Conservation (phyloP, 2,888 invertebrate species). For the Eucera pruinosa region DNA sequence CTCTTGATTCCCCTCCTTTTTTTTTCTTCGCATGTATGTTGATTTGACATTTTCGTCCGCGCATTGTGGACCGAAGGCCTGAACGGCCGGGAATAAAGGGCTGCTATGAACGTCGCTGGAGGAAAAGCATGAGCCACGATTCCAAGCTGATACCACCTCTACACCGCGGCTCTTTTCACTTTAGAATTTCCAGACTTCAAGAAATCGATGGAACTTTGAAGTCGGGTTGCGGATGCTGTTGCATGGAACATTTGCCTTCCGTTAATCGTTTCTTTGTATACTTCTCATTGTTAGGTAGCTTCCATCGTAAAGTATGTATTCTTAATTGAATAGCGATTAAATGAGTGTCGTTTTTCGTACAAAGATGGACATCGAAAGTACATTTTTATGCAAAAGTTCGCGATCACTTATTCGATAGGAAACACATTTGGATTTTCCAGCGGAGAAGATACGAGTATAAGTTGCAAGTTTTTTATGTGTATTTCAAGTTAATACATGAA, state of each 20-base stretch:
- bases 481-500: too few species aligned
- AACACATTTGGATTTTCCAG: too few species aligned
- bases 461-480: too few species aligned
- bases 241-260: too few species aligned
- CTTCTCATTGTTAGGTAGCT: not conserved
- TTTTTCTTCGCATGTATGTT: conserved; percentile 23
- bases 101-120: conserved; percentile 31
- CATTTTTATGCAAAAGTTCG: too few species aligned
- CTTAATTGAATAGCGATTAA: not conserved
- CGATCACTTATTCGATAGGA: too few species aligned
- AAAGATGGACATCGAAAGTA: too few species aligned
- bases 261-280: not conserved
- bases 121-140: conserved; percentile 36
- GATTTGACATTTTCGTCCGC: conserved; percentile 58
- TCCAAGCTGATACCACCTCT: conserved; percentile 25
- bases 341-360: too few species aligned
- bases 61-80: conserved; percentile 45
- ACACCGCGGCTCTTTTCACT: not conserved
- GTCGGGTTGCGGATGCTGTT: not conserved
- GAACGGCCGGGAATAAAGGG: conserved; percentile 31
- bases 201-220: not conserved
- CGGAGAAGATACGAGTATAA: too few species aligned
- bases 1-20: conserved; percentile 50
- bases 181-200: not conserved
- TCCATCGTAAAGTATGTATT: not conserved